Base-by-base conservation (phyloP, 2,888 invertebrate genomes). In the Stenchaetothrips biformis region DNA sequence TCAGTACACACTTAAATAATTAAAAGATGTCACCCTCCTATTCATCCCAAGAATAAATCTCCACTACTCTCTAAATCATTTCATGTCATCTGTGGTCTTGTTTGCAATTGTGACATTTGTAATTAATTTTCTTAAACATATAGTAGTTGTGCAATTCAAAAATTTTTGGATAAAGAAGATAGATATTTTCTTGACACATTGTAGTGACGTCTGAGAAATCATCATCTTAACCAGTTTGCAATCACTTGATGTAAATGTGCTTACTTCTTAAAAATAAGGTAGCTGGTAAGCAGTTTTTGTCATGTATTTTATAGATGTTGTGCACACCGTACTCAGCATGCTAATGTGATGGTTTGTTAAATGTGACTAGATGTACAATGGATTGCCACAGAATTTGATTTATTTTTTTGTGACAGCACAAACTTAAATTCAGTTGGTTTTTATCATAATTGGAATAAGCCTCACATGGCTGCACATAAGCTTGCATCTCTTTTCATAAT, bases 191-290 rank as follows among this genome's bases (percentile, higher is more conserved):
- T 37, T 27, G 53, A 78, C n/a, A 78, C 48, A 27, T 7, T 13
- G n/a, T 77, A 77, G 21, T 47, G 77, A 27, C 13, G n/a, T 16
- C 27, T 27, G 47, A 11, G 9, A 25, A 78, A 13, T 78, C 21
- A 11, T 37, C n/a, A 67, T 18, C 67, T 21, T 21, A 67, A 67
- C 67, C 21, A n/a, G 21, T n/a, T 74, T 74, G 67, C 67, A 11
- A 21, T 74, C 67, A 74, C 67, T 74, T 25, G 8, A 74, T 74
- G 67, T 74, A 74, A 74, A 74, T 74, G 21, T 9, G 67, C 67
- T 9, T 74, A 74, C 25, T n/a, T 59, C 25, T 59, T 37, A 37
- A 78, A 78, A 78, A 37, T 78, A 49, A 79, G 49, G 27, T 25
- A 27, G 79, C 59, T 49, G 79, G 7, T 59, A 49, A 79, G 21